phyloP scores from a whole-genome alignment of 1,140 invertebrate genomes.

The Hycleus cichorii region DNA sequence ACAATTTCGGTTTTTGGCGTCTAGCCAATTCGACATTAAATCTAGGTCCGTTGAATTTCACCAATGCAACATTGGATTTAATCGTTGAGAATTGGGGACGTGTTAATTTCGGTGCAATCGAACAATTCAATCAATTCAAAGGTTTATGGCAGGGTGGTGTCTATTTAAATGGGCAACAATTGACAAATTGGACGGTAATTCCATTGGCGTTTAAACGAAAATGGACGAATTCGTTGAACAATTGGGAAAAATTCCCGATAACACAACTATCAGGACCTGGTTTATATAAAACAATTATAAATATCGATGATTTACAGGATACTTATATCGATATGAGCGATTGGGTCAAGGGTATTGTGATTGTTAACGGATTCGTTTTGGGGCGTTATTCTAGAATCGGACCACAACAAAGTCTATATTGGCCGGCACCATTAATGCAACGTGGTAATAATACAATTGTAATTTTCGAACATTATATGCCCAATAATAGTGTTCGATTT shows the following conservation, averaged over 20 bases:
- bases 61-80: conserved; percentile 44
- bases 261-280: conserved; percentile 22
- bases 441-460: conserved; percentile 43
- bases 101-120: conserved; percentile 46
- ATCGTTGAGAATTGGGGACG: conserved; percentile 55
- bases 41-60: conserved; percentile 20
- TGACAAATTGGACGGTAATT: conserved; percentile 45
- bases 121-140: conserved; percentile 45
- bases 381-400: conserved; percentile 50
- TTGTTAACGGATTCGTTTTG: conserved; percentile 56
- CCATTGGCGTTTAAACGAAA: conserved; percentile 48
- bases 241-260: conserved; percentile 1
- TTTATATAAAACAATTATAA: conserved; percentile 25
- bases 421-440: conserved; percentile 48
- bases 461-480: conserved; percentile 30
- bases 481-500: conserved; percentile 15
- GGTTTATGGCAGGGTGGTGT: conserved; percentile 46
- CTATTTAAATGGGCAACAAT: conserved; percentile 37
- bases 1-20: conserved; percentile 45
- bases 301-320: conserved; percentile 15
- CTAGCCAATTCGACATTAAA: conserved; percentile 33
- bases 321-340: conserved; percentile 37
- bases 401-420: conserved; percentile 49
- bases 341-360: conserved; percentile 50
- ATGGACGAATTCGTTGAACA: conserved; percentile 35